A percentile compares a stretch with the other conserved stretches of the same genome.
phyloP scores from a whole-genome alignment of 2,888 invertebrate genomes.

The Temnothorax rugatulus region DNA sequence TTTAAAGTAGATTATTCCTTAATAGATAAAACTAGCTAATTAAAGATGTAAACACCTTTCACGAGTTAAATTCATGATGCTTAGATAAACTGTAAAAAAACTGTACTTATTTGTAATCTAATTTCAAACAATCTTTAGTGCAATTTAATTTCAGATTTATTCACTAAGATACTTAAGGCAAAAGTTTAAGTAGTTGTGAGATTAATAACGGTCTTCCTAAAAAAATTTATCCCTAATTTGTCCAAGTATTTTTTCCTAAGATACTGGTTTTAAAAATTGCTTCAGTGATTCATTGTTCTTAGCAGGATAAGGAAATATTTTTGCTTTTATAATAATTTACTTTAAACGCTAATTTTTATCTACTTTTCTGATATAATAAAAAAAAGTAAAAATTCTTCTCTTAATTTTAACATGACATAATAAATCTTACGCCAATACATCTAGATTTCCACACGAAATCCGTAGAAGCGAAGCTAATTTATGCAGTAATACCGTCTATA shows the following conservation, averaged over 20 bases:
- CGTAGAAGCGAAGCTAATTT: slow-evolving; percentile 20
- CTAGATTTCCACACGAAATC: not conserved
- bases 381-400: not conserved
- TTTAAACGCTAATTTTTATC: not conserved
- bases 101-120: not conserved
- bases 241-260: not conserved
- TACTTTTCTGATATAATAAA: not conserved
- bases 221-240: not conserved
- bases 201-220: not conserved
- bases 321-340: not conserved
- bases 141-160: slow-evolving; percentile 5
- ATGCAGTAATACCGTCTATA: slow-evolving; percentile 24
- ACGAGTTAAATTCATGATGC: not conserved
- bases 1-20: not conserved
- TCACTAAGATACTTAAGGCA: not conserved
- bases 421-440: not conserved
- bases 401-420: not conserved
- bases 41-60: not conserved
- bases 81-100: slow-evolving; percentile 17
- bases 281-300: not conserved
- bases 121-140: slow-evolving; percentile 2
- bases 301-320: not conserved
- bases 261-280: not conserved
- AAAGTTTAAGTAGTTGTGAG: not conserved
- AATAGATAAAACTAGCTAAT: not conserved